Percentiles rank a stretch among this genome's conserved stretches.
Evolutionary conservation across 2,113 vertebrate species (phyloP).

Genomic region (Stictonetta naevosa): DNA sequence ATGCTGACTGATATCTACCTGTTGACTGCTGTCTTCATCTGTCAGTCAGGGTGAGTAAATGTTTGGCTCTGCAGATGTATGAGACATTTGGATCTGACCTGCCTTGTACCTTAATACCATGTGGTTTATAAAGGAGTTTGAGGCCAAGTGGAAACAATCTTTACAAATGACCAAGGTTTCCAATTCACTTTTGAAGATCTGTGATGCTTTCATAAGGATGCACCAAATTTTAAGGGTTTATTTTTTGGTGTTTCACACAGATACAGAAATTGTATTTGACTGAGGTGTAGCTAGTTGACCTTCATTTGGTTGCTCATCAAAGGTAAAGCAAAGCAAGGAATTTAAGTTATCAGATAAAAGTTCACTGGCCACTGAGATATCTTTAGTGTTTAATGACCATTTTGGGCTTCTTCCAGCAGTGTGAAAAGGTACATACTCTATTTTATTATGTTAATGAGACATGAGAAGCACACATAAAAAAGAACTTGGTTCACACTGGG

Average conservation of each 20-base stretch:
- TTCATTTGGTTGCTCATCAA: background rate
- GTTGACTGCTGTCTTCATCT: background rate
- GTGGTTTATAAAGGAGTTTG: background rate
- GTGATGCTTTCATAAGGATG: background rate
- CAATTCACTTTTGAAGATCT: background rate
- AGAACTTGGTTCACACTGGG: constrained; percentile 39
- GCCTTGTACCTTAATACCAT: background rate
- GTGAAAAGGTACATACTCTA: constrained; percentile 1
- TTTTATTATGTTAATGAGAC: constrained; percentile 65
- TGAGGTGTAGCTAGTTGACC: background rate
- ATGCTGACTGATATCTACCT: background rate
- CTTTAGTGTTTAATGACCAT: constrained; percentile 14
- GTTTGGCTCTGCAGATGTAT: background rate
- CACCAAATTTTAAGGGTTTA: background rate
- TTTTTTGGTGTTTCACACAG: background rate
- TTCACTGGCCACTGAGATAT: background rate
- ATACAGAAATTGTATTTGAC: background rate
- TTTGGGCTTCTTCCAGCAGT: constrained; percentile 20
- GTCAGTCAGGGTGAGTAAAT: background rate
- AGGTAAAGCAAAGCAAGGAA: background rate
- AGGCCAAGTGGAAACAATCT: background rate
- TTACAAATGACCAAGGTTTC: background rate
- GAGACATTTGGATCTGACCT: background rate
- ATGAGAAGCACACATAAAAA: constrained; percentile 51
- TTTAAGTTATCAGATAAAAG: background rate